Percentiles rank a stretch among this genome's conserved stretches.
phyloP scores from a whole-genome alignment of 2,797 vertebrate genomes.

The Danio albolineatus region DNA sequence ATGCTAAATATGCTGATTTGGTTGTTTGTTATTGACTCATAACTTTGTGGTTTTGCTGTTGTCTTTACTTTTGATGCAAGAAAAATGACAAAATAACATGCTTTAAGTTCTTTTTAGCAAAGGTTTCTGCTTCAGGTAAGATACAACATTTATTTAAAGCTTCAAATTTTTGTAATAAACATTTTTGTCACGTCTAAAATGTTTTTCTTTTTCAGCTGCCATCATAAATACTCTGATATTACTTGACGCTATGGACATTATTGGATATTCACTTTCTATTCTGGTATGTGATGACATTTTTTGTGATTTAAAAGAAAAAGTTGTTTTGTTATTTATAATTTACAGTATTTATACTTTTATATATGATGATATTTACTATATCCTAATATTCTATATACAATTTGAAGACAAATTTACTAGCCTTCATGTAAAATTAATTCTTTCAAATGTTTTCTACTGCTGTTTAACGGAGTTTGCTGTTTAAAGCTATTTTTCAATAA shows the following conservation, averaged over 20 bases:
- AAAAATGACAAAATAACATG: not conserved
- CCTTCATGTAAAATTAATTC: too few relatives aligned
- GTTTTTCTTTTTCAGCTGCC: not conserved
- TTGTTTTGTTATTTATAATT: too few relatives aligned
- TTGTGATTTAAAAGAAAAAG: too few relatives aligned
- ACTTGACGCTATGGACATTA: not conserved
- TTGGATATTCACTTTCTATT: not conserved
- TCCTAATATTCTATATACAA: too few relatives aligned
- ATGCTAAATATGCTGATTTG: slow-evolving; percentile 23
- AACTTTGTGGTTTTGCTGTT: not conserved
- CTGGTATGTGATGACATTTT: not conserved
- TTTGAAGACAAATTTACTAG: too few relatives aligned
- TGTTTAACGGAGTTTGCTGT: too few relatives aligned
- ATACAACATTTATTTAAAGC: not conserved
- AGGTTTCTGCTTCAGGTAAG: not conserved
- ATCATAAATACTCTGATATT: not conserved
- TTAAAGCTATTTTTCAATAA: too few relatives aligned
- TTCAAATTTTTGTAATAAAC: too few relatives aligned
- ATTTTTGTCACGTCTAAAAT: not conserved
- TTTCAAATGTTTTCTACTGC: too few relatives aligned
- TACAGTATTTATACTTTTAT: too few relatives aligned
- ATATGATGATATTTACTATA: too few relatives aligned
- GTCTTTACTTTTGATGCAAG: not conserved
- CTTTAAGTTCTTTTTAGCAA: not conserved
- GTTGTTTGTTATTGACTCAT: not conserved